Evolutionary conservation across 2,888 invertebrate species (phyloP).

Genomic region (Pterobdella sp.): DNA sequence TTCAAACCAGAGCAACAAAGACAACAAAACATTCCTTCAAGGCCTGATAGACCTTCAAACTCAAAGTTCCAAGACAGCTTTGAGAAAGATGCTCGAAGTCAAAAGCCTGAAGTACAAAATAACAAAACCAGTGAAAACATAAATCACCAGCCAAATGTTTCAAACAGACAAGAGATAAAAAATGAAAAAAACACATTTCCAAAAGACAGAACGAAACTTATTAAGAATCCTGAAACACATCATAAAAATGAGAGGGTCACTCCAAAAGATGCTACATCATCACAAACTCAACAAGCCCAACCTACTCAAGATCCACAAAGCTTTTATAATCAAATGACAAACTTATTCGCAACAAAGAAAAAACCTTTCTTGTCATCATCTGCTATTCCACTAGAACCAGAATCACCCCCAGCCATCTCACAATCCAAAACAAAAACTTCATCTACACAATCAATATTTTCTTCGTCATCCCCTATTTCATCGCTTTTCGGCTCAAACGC

Average conservation of each 20-base stretch:
- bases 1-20: not conserved
- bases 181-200: too few relatives aligned
- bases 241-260: too few relatives aligned
- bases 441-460: conserved; percentile 6
- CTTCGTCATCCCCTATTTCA: not conserved
- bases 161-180: too few relatives aligned
- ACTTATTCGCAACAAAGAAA: not conserved
- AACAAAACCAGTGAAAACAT: too few relatives aligned
- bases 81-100: too few relatives aligned
- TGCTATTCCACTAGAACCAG: not conserved
- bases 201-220: too few relatives aligned
- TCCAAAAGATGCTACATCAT: too few relatives aligned
- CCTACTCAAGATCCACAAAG: not conserved
- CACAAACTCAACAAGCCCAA: not conserved
- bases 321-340: conserved; percentile 10
- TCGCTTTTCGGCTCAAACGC: not conserved
- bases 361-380: not conserved
- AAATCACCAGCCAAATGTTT: too few relatives aligned
- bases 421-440: not conserved
- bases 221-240: too few relatives aligned
- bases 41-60: not conserved
- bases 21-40: not conserved
- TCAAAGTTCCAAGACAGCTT: not conserved
- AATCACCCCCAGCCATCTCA: not conserved
- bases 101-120: too few relatives aligned